Conservation (phyloP, 2,113 vertebrate genomes). For the Hypanus sabinus region DNA sequence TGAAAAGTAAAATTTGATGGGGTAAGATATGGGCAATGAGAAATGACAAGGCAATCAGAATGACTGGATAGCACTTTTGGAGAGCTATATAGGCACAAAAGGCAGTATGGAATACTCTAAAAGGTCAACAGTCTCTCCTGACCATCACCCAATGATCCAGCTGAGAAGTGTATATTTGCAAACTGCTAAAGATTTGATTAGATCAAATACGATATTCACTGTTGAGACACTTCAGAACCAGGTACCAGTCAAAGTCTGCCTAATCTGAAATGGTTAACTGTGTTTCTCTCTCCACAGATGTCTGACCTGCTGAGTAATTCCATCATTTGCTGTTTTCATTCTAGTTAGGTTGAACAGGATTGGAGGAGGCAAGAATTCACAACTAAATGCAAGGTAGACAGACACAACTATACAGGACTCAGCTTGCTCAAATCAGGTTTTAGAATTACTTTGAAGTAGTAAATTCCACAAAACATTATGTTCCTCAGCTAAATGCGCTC, state of each 20-base stretch:
- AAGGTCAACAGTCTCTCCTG: not conserved
- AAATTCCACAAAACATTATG: not conserved
- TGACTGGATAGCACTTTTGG: not conserved
- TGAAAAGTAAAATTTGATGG: not conserved
- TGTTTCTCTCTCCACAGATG: too few relatives aligned
- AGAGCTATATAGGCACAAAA: not conserved
- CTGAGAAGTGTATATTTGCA: not conserved
- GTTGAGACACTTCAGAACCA: not conserved
- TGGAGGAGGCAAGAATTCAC: not conserved
- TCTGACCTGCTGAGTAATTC: too few relatives aligned
- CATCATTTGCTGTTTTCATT: too few relatives aligned
- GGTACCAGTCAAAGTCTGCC: not conserved
- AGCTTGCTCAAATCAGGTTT: not conserved
- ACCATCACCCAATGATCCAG: not conserved
- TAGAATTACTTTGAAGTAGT: not conserved
- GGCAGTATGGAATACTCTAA: not conserved
- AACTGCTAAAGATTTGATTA: not conserved
- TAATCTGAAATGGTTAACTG: too few relatives aligned
- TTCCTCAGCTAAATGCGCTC: not conserved
- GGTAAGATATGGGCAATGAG: too few relatives aligned
- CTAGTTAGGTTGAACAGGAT: not conserved
- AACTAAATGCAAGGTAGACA: not conserved
- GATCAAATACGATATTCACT: not conserved
- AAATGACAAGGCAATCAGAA: too few relatives aligned
- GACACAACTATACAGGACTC: not conserved